phyloP scores from a whole-genome alignment of 1,140 invertebrate genomes.

The Globodera rostochiensis region DNA sequence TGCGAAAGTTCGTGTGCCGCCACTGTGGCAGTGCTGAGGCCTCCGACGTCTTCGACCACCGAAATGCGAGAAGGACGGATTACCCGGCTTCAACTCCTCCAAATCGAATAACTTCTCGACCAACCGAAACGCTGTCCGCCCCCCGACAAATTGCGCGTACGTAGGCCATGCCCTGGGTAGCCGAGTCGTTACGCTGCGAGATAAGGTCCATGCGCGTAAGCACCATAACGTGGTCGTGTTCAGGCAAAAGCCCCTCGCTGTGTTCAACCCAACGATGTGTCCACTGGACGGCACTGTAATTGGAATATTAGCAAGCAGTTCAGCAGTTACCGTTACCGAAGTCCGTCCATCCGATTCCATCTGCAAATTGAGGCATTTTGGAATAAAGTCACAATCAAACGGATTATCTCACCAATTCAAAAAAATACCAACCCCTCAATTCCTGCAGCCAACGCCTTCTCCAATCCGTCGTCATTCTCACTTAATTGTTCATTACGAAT shows the following conservation, averaged over 20 bases:
- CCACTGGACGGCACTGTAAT: constrained; percentile 23
- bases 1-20: constrained; percentile 60
- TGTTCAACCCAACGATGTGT: constrained; percentile 19
- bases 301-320: background rate
- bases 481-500: background rate
- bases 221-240: constrained; percentile 55
- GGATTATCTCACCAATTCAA: background rate
- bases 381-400: background rate
- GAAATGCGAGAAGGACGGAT: constrained; percentile 1
- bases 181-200: constrained; percentile 53
- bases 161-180: constrained; percentile 63
- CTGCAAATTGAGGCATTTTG: background rate
- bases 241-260: constrained; percentile 22
- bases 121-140: constrained; percentile 44
- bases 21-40: constrained; percentile 54
- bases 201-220: constrained; percentile 56
- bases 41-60: constrained; percentile 62
- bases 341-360: constrained; percentile 4
- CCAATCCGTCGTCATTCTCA: background rate
- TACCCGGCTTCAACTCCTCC: background rate
- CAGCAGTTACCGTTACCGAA: background rate
- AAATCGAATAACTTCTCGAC: background rate
- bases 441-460: background rate
- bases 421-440: background rate
- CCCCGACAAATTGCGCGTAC: constrained; percentile 56